These are phyloP conservation scores for Operophtera brumata DNA, from an alignment of 2,888 invertebrate genomes.

Conservation along the genomic window DNA sequence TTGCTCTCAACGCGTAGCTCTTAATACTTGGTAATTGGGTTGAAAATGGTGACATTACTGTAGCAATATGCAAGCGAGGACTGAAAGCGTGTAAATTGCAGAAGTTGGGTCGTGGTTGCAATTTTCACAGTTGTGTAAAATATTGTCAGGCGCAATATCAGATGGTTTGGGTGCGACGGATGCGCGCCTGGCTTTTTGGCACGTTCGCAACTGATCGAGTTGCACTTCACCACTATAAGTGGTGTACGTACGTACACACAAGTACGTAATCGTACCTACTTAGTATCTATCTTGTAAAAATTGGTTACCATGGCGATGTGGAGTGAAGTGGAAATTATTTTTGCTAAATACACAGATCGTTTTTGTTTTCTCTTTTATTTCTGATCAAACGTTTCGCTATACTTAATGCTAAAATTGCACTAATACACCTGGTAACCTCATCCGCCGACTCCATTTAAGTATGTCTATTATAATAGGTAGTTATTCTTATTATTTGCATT, in stretches of 20 bases:
- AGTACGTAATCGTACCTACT: background rate
- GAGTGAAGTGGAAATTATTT: too few relatives aligned
- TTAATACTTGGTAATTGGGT: conserved; percentile 31
- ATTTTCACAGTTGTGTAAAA: conserved; percentile 72
- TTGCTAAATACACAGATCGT: too few relatives aligned
- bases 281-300: too few relatives aligned
- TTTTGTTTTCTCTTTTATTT: too few relatives aligned
- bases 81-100: conserved; percentile 66
- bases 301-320: too few relatives aligned
- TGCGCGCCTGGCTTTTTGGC: conserved; percentile 25
- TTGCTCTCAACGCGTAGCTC: conserved; percentile 23
- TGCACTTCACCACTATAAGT: conserved; percentile 28
- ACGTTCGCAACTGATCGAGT: conserved; percentile 21
- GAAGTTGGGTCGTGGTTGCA: conserved; percentile 70
- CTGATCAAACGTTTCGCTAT: too few relatives aligned
- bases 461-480: too few relatives aligned
- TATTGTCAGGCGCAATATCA: conserved; percentile 56
- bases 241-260: conserved; percentile 1
- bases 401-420: too few relatives aligned
- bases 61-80: conserved; percentile 54
- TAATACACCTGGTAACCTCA: too few relatives aligned
- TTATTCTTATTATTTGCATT: too few relatives aligned
- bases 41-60: conserved; percentile 35
- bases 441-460: too few relatives aligned
- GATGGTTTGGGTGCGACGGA: conserved; percentile 25